Evolutionary conservation across 1,140 invertebrate genomes (phyloP).

Genomic region (Drosophila ercepeae): DNA sequence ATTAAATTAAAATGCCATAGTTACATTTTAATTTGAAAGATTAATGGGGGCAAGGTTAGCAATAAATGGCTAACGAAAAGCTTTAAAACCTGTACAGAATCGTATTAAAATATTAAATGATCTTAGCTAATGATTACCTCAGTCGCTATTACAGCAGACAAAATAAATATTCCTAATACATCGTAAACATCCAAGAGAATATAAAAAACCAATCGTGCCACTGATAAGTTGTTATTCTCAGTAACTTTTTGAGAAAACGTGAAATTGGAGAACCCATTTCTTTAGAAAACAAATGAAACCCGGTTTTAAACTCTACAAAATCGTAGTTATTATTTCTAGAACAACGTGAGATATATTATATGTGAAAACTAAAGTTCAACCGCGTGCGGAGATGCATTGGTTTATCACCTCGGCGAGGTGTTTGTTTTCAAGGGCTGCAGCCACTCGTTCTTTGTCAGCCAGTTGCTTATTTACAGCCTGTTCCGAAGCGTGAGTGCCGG

Average conservation of each 20-base stretch:
- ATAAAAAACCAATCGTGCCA: neutral
- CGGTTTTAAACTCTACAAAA: neutral
- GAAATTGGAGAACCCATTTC: neutral
- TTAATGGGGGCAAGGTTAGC: neutral
- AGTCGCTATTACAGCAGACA: neutral
- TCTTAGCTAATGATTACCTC: neutral
- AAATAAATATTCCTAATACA: neutral
- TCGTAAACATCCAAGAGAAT: neutral
- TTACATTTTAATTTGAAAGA: neutral
- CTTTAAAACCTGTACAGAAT: neutral
- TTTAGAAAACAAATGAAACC: neutral
- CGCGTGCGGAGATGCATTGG: slow-evolving; percentile 89
- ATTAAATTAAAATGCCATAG: neutral
- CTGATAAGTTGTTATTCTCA: too few species aligned
- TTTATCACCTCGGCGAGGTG: slow-evolving; percentile 97
- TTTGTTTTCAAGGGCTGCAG: slow-evolving; percentile 97
- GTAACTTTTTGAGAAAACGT: neutral
- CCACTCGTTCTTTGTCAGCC: slow-evolving; percentile 98
- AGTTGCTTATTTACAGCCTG: slow-evolving; percentile 98
- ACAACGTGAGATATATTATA: slow-evolving; percentile 13
- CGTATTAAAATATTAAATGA: neutral
- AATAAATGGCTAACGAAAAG: neutral
- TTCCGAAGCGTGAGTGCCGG: slow-evolving; percentile 96
- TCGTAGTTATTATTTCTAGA: slow-evolving; percentile 44
- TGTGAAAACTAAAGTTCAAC: slow-evolving; percentile 8